These are phyloP conservation scores for Nomada ruficornis DNA, from an alignment of 2,888 invertebrate genomes.

Conservation along the genomic window DNA sequence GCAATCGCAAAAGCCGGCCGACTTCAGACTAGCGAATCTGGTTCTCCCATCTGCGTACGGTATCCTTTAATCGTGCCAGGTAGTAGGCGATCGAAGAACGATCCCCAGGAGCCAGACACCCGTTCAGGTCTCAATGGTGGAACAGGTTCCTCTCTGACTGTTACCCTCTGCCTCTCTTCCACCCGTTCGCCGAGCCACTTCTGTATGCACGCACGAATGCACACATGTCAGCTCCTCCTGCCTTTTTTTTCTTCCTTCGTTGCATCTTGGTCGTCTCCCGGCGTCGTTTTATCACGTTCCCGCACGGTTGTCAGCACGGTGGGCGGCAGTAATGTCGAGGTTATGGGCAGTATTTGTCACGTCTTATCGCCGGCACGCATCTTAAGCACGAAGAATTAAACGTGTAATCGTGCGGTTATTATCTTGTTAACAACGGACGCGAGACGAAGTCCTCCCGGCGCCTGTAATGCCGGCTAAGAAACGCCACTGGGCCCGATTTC, in stretches of 20 bases:
- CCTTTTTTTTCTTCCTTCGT: neutral
- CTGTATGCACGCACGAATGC: slow-evolving; percentile 21
- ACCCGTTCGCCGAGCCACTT: neutral
- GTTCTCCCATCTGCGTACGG: slow-evolving; percentile 20
- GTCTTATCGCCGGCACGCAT: slow-evolving; percentile 79
- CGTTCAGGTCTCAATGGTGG: slow-evolving; percentile 60
- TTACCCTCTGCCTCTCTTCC: neutral
- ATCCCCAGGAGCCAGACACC: slow-evolving; percentile 52
- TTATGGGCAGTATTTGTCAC: slow-evolving; percentile 83
- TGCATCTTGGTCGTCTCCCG: neutral
- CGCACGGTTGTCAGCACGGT: slow-evolving; percentile 71
- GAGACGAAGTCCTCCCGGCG: slow-evolving; percentile 33
- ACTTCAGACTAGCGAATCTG: slow-evolving; percentile 28
- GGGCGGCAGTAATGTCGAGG: slow-evolving; percentile 66
- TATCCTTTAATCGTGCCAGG: slow-evolving; percentile 44
- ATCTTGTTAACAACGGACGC: slow-evolving; percentile 79
- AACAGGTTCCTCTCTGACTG: slow-evolving; percentile 71
- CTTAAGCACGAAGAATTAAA: slow-evolving; percentile 80
- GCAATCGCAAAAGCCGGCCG: slow-evolving; percentile 13
- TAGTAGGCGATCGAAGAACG: slow-evolving; percentile 50
- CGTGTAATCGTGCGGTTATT: slow-evolving; percentile 80
- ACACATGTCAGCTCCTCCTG: slow-evolving; percentile 27
- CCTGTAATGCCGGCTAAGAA: slow-evolving; percentile 11
- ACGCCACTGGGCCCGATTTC: slow-evolving; percentile 29
- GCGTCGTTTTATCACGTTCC: slow-evolving; percentile 48